Evolutionary conservation across 64 coral and sea anemone species (phyloP).

Genomic region (Montipora efflorescens): DNA sequence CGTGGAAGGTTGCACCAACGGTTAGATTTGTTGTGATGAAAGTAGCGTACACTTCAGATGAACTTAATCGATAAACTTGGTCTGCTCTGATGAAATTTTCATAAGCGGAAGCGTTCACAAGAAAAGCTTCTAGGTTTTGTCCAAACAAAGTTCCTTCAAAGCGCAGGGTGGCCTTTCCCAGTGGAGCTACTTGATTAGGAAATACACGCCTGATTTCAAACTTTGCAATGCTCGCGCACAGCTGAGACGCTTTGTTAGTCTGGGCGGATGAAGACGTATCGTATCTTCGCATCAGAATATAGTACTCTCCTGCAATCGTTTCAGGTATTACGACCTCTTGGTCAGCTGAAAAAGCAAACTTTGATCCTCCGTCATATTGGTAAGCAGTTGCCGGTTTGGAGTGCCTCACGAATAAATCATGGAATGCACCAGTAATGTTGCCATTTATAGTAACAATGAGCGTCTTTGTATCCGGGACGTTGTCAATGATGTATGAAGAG

Average conservation of each 20-base stretch:
- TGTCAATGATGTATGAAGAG: slow-evolving; percentile 49
- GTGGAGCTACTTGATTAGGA: slow-evolving; percentile 56
- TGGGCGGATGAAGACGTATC: slow-evolving; percentile 4
- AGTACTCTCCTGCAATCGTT: slow-evolving; percentile 68
- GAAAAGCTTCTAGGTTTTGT: slow-evolving; percentile 61
- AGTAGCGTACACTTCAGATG: slow-evolving; percentile 70
- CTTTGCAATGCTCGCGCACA: slow-evolving; percentile 74
- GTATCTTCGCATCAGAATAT: slow-evolving; percentile 51
- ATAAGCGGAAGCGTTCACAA: slow-evolving; percentile 27
- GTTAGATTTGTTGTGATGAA: slow-evolving; percentile 36
- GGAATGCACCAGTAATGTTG: slow-evolving; percentile 55
- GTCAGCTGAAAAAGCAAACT: slow-evolving; percentile 68
- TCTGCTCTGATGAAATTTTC: slow-evolving; percentile 44
- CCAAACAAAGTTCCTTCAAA: slow-evolving; percentile 86
- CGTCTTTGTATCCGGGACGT: slow-evolving; percentile 68
- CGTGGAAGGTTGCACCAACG: slow-evolving; percentile 46
- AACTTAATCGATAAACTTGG: slow-evolving; percentile 79
- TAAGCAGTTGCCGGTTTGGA: slow-evolving; percentile 81
- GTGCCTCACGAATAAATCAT: slow-evolving; percentile 64
- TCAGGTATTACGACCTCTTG: slow-evolving; percentile 73
- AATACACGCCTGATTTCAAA: slow-evolving; percentile 84
- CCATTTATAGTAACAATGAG: slow-evolving; percentile 56
- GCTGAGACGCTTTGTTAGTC: background rate
- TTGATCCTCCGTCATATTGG: slow-evolving; percentile 69
- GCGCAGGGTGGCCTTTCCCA: slow-evolving; percentile 70